Conservation (phyloP, 2,888 invertebrate genomes). For the Rhaphigaster nebulosa region DNA sequence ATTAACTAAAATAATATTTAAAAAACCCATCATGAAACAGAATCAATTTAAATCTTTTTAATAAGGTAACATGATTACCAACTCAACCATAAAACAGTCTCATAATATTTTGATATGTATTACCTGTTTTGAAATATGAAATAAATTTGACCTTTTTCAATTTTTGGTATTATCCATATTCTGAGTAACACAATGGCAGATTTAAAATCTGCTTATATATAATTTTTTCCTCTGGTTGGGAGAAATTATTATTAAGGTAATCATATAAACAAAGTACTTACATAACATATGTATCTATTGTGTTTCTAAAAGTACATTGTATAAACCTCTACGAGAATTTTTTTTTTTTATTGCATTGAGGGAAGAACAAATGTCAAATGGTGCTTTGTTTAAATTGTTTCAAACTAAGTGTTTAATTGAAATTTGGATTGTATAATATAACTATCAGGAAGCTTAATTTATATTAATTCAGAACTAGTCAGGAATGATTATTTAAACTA, state of each 20-base stretch:
- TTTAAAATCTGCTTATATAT: background rate
- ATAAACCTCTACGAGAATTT: background rate
- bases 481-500: background rate
- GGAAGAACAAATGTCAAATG: background rate
- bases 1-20: background rate
- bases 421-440: background rate
- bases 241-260: background rate
- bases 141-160: background rate
- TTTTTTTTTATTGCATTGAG: background rate
- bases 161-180: background rate
- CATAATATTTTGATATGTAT: constrained; percentile 3
- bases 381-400: background rate
- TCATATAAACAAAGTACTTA: background rate
- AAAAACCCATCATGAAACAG: background rate
- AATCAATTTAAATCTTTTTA: background rate
- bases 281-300: too few relatives aligned
- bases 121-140: background rate
- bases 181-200: too few relatives aligned
- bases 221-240: background rate
- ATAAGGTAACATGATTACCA: background rate
- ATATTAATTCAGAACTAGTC: background rate
- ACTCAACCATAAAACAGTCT: background rate
- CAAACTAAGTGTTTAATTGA: background rate
- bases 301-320: background rate
- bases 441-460: background rate